Base-by-base conservation (phyloP, 2,113 vertebrate species). In the Carettochelys insculpta region DNA sequence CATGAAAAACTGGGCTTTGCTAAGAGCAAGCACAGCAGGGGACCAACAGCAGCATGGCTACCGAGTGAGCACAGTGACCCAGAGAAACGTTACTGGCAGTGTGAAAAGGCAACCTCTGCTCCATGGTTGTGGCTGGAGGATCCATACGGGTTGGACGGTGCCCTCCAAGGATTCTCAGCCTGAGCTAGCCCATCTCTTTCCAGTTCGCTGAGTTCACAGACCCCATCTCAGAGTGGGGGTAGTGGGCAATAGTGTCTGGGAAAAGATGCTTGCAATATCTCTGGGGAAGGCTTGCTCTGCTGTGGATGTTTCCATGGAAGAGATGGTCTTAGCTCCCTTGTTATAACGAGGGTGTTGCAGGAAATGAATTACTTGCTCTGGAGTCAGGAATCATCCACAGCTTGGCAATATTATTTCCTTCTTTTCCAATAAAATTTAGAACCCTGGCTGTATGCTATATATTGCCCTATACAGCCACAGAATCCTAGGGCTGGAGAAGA, bases 181-280 rank as follows among this genome's bases (percentile, higher is more conserved):
- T 51, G 16, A 68, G 47, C 20, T 77, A 0, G 47, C 24, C 45
- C 27, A 3, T 5, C 68, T 43, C 54, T 84, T 90, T 58, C 47
- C n/a, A 65, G 20, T 1, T 0, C 50, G n/a, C 2, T 80, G 78
- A 34, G 65, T 68, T 65, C 2, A 1, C 53, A 80, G 58, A 50
- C 20, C 0, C 0, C 12, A 22, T 43, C 77, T 24, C 43, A n/a
- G 5, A 31, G 52, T 80, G 31, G 65, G 53, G 75, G 45, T 0
- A 1, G 17, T 82, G 31, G n/a, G 45, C 11, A 54, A 20, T 85
- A 25, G 1, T 77, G 34, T 56, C 31, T 6, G 4, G 24, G n/a
- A 61, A 43, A 93, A 43, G 9, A 13, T 51, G 5, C 0, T 3
- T 6, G 1, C 61, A 68, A 22, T 82, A 71, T 34, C 25, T 93